Evolutionary conservation across 2,113 vertebrate species (phyloP), one percentile per base, ranked within the genome.

Genomic region (Apteryx owenii): DNA sequence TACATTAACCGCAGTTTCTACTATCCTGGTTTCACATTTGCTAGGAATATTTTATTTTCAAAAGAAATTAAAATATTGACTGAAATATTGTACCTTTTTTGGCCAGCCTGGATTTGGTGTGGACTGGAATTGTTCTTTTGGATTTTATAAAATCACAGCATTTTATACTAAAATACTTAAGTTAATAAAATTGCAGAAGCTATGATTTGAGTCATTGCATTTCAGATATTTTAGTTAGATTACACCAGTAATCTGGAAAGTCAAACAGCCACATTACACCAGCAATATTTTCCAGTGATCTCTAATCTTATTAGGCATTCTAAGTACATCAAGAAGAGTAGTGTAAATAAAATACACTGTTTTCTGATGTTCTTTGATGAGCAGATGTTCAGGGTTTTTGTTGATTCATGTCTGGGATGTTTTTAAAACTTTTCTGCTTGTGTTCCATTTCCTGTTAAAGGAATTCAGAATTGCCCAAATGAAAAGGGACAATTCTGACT

Each of bases 401-500:
- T 98, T 97, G 97, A 98, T 97, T 98, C 97, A 97, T 97, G 98
- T 97, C 97, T 98, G 95, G 90, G 92, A 97, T 96, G 97, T 97
- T 98, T 97, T 88, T 95, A 95, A 97, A 97, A 96, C 93, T 98
- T 98, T 97, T 97, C 88, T 93, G 62, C 93, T 97, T 97, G 95
- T 96, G 95, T 90, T 98, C 94, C 97, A 97, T 97, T 98, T 98
- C 98, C 97, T 98, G 97, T 97, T 96, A 98, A 97, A 97, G 96
- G 96, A 98, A 98, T 98, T 97, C 95, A 98, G 97, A 98, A 98
- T 85, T 97, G 98, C 98, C 94, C 31, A 95, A 97, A 97, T 98
- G 97, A 98, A 98, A 98, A 95, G 93, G 96, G 96, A 98, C 96
- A 98, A 98, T 97, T 97, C 95, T 97, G 97, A 97, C 97, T 98